Evolutionary conservation across 1,140 invertebrate genomes (phyloP), one percentile per base, ranked within the genome.

Genomic region (Eufriesea mexicana): DNA sequence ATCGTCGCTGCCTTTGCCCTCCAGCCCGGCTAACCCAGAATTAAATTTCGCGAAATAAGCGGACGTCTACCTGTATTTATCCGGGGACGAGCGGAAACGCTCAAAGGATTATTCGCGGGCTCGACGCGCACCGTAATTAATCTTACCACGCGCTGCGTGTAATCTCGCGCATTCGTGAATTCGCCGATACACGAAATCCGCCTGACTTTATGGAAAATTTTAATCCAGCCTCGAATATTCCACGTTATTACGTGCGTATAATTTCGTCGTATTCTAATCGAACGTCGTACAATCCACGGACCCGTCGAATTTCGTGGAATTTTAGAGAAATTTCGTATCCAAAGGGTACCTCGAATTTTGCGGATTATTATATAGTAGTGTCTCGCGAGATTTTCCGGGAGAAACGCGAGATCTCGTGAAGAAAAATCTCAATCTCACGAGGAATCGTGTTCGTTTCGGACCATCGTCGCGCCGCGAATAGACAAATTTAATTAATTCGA

Each of bases 401-500:
- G 12, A 35, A 16, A 35, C 35, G 14, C 14, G 14, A 54, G 14
- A 54, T n/a, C n/a, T n/a, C n/a, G n/a, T n/a, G n/a, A n/a, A 84
- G 68, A 84, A 70, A 84, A 75, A 86, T 84, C 75, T 51, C 66
- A 75, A 86, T 84, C 75, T 51, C 66, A 78, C 70, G 79, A 72
- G 77, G 73, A 78, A n/a, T 70, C 61, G 71, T 77, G 71, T 86
- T 75, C 73, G 49, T 75, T 49, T 51, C 55, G 57, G 79, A 78
- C 73, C 61, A 57, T 54, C 81, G 78, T 59, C 68, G 77, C 2
- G 23, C 35, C 35, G 45, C 73, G 75, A 76, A 54, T 64, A 77
- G 77, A 84, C 84, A 64, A 77, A 86, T 88, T 72, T 78, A 84
- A 88, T 88, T 81, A 25, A 81, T 88, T 88, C 85, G 84, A 88